Percentiles rank a stretch among this genome's conserved stretches.
phyloP scores from a whole-genome alignment of 1,140 invertebrate genomes.

The Pollicipes pollicipes region DNA sequence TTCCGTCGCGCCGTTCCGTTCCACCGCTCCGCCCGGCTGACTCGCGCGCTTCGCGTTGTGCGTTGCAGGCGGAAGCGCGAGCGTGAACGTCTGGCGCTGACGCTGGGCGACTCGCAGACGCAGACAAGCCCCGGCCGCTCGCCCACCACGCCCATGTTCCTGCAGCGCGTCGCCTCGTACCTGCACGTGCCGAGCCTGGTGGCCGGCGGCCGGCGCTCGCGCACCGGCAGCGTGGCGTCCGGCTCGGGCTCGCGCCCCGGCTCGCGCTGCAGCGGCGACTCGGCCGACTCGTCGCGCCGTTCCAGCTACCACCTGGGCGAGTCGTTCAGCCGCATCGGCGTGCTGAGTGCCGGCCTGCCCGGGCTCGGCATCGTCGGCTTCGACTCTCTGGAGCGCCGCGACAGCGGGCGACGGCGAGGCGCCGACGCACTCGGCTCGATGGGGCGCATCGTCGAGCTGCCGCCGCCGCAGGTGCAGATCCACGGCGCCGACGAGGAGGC shows the following conservation, averaged over 20 bases:
- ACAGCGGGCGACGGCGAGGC: not conserved
- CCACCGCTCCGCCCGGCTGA: too few relatives aligned
- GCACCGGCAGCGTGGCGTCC: not conserved
- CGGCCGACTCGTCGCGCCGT: not conserved
- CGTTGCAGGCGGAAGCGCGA: not conserved
- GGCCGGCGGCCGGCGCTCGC: not conserved
- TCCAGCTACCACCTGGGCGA: not conserved
- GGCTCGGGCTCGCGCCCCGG: not conserved
- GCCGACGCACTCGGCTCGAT: not conserved
- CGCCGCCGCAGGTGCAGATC: not conserved
- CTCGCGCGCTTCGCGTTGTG: too few relatives aligned
- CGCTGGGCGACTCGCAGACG: not conserved
- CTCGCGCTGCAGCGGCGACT: not conserved
- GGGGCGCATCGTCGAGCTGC: not conserved
- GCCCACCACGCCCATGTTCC: slow-evolving; percentile 2
- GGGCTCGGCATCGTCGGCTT: not conserved
- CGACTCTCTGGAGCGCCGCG: not conserved
- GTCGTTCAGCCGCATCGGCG: slow-evolving; percentile 1
- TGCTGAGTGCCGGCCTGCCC: not conserved
- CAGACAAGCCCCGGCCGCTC: not conserved
- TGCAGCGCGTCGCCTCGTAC: slow-evolving; percentile 3
- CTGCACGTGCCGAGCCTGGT: not conserved
- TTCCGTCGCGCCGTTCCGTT: too few relatives aligned
- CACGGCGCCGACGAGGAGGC: not conserved
- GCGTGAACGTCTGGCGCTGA: not conserved